Evolutionary conservation across 1,140 invertebrate genomes (phyloP), one percentile per base, ranked within the genome.

Genomic region (Aplysia californica): DNA sequence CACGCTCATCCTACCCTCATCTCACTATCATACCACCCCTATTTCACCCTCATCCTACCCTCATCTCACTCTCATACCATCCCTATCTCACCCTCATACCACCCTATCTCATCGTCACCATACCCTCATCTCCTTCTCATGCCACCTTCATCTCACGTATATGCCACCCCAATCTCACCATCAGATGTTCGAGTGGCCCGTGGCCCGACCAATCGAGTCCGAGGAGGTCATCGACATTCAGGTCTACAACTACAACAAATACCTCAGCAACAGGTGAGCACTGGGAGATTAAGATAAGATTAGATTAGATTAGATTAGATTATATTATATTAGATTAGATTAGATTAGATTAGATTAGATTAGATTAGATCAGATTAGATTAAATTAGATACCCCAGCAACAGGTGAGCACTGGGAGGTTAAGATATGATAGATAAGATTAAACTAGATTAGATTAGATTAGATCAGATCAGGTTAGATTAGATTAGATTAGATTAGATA

Each of bases 111-210:
- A 0, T 29, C 3, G 1, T 21, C 33, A 44, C 18, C 21, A 21
- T 33, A 41, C 23, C 55, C 15, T 6, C 29, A n/a, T n/a, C n/a
- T n/a, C n/a, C n/a, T n/a, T n/a, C n/a, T n/a, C n/a, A n/a, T n/a
- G n/a, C n/a, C n/a, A n/a, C n/a, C n/a, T n/a, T n/a, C n/a, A n/a
- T n/a, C n/a, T n/a, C n/a, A n/a, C n/a, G n/a, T n/a, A n/a, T n/a
- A n/a, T n/a, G n/a, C n/a, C n/a, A n/a, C n/a, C n/a, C n/a, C n/a
- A n/a, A n/a, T n/a, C n/a, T n/a, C n/a, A n/a, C n/a, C n/a, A n/a
- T 26, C 90, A 96, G 94, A 92, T 91, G 69, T 95, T 95, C 85
- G 93, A 94, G 75, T 96, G 95, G 95, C 92, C 92, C 20, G 90
- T 95, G 76, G 92, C 91, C 2, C 87, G 93, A 67, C 91, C 93